Percentiles rank a stretch among this genome's conserved stretches.
Conservation (phyloP, 2,888 invertebrate genomes). For the Drosophila emarginata region DNA sequence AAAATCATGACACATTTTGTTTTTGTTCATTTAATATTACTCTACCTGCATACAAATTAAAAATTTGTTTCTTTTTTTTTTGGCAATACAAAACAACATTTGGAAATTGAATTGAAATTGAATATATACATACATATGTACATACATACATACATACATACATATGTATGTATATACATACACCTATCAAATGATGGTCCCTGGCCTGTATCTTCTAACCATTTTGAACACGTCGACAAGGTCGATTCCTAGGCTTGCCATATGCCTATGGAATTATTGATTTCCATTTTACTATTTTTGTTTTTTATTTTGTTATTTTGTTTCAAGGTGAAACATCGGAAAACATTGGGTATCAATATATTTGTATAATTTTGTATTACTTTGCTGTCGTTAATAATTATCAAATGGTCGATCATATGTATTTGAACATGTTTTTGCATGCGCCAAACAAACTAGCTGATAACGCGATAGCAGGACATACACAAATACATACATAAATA, state of each 20-base stretch:
- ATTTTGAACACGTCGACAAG: constrained; percentile 37
- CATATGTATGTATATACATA: too few species aligned
- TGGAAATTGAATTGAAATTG: constrained; percentile 7
- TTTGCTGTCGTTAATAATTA: constrained; percentile 36
- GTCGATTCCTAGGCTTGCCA: constrained; percentile 14
- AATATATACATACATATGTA: too few species aligned
- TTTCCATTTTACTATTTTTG: constrained; percentile 28
- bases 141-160: too few species aligned
- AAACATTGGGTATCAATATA: constrained; percentile 25
- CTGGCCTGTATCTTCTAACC: constrained; percentile 43
- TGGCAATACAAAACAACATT: constrained; percentile 18
- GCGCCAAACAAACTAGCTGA: constrained; percentile 17
- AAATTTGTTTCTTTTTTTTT: constrained; percentile 25
- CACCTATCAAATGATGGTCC: constrained; percentile 20
- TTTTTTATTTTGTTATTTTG: constrained; percentile 29
- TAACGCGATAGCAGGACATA: neutral
- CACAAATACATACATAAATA: neutral
- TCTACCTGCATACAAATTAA: constrained; percentile 34
- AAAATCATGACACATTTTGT: constrained; percentile 13
- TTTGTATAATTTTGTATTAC: constrained; percentile 11
- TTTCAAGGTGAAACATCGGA: constrained; percentile 5
- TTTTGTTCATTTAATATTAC: constrained; percentile 11
- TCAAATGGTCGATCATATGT: constrained; percentile 6
- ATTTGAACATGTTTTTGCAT: constrained; percentile 31
- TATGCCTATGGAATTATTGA: constrained; percentile 38